phyloP scores from a whole-genome alignment of 1,140 invertebrate species.

The Drosophila hydei region DNA sequence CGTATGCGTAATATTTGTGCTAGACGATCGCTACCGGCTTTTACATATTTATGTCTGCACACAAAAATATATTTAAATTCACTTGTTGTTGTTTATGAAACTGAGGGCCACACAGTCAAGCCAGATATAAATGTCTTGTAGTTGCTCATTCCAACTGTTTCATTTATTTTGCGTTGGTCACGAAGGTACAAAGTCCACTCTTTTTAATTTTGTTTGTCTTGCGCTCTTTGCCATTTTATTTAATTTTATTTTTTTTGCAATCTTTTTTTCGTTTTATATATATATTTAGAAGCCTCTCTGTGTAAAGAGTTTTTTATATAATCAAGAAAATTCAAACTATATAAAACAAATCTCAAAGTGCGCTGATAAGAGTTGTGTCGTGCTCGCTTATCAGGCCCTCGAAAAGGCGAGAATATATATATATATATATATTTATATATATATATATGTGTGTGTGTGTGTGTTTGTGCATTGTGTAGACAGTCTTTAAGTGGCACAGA shows the following conservation, averaged over 20 bases:
- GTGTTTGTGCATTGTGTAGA: no score
- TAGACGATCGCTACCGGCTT: conserved; percentile 63
- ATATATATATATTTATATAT: not conserved
- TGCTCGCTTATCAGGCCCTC: conserved; percentile 4
- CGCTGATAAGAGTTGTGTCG: conserved; percentile 32
- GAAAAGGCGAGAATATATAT: conserved; percentile 1
- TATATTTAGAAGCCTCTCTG: not conserved
- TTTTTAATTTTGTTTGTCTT: conserved; percentile 8
- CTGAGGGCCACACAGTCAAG: conserved; percentile 2
- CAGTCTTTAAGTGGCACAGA: conserved; percentile 16
- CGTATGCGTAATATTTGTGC: conserved; percentile 49
- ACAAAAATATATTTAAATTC: not conserved
- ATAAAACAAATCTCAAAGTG: conserved; percentile 20
- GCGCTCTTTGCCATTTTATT: not conserved
- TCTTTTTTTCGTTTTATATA: not conserved
- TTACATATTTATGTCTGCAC: conserved; percentile 60
- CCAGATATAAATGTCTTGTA: conserved; percentile 4
- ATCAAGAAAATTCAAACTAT: conserved; percentile 13
- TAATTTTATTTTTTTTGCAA: not conserved
- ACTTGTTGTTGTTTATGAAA: conserved; percentile 6
- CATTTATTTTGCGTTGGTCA: conserved; percentile 31
- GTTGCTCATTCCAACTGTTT: conserved; percentile 9
- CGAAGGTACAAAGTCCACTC: conserved; percentile 44
- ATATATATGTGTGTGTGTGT: no score
- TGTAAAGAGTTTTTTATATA: conserved; percentile 25